Evolutionary conservation across 2,797 vertebrate species (phyloP).

Genomic region (Acipenser ruthenus): DNA sequence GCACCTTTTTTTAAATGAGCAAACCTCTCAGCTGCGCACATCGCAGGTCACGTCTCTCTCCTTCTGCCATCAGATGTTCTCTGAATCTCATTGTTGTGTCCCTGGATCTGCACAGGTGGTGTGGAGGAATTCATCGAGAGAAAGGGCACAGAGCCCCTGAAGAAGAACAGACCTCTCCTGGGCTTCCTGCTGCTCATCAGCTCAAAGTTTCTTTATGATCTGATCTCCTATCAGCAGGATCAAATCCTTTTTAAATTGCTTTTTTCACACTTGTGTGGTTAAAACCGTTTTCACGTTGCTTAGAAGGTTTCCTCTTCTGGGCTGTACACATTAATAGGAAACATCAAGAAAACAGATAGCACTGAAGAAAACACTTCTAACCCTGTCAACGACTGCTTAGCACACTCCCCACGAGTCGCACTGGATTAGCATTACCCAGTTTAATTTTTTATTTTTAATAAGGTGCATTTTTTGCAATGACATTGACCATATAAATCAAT

Average conservation of each 20-base stretch:
- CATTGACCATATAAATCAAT: constrained; percentile 9
- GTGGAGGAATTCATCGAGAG: background rate
- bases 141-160: constrained; percentile 2
- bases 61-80: too few relatives aligned
- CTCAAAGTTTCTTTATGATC: background rate
- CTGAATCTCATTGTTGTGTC: too few relatives aligned
- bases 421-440: too few relatives aligned
- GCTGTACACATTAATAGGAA: background rate
- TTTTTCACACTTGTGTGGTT: constrained; percentile 42
- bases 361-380: too few relatives aligned
- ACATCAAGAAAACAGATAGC: too few relatives aligned
- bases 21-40: too few relatives aligned
- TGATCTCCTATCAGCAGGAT: constrained; percentile 21
- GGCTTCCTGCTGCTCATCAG: background rate
- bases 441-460: constrained; percentile 21
- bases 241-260: constrained; percentile 45
- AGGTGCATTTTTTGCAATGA: constrained; percentile 10
- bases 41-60: too few relatives aligned
- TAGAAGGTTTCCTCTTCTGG: background rate
- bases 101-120: too few relatives aligned
- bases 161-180: constrained; percentile 1
- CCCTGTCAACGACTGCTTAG: too few relatives aligned
- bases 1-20: too few relatives aligned
- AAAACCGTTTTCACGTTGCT: background rate
- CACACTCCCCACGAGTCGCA: too few relatives aligned